These are phyloP conservation scores for Ophion slaviceki DNA, from an alignment of 2,888 invertebrate genomes.

Conservation along the genomic window DNA sequence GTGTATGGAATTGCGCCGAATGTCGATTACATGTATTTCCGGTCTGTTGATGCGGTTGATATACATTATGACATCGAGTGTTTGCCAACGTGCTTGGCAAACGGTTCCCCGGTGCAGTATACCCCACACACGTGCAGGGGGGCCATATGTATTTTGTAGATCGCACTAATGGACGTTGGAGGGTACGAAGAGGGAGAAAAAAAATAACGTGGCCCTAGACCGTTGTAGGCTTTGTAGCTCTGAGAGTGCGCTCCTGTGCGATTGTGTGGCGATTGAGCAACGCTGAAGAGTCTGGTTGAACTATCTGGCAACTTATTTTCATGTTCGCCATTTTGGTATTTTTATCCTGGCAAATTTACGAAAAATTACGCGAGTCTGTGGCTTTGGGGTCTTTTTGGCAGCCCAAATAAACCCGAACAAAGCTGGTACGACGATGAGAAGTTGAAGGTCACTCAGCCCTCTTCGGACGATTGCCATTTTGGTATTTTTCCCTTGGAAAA, in stretches of 20 bases:
- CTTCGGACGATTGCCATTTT: too few species aligned
- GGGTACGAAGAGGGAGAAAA: slow-evolving; percentile 54
- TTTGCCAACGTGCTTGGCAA: slow-evolving; percentile 41
- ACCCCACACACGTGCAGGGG: not conserved
- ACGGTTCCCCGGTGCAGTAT: slow-evolving; percentile 10
- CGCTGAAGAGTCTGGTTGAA: too few species aligned
- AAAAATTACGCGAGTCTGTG: too few species aligned
- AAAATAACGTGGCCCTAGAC: slow-evolving; percentile 75
- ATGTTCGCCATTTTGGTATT: too few species aligned
- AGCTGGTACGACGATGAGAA: not conserved
- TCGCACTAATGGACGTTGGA: slow-evolving; percentile 46
- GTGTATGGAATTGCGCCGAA: slow-evolving; percentile 47
- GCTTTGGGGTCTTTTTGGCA: not conserved
- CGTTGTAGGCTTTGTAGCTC: slow-evolving; percentile 38
- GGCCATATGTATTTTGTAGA: slow-evolving; percentile 11
- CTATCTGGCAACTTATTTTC: too few species aligned
- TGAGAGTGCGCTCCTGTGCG: not conserved
- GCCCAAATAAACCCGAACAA: not conserved
- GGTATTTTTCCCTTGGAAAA: too few species aligned
- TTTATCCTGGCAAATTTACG: too few species aligned
- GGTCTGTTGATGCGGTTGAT: slow-evolving; percentile 61
- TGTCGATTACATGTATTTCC: slow-evolving; percentile 60
- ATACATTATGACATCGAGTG: slow-evolving; percentile 59
- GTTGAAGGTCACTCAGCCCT: not conserved
- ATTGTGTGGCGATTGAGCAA: not conserved